phyloP scores from a whole-genome alignment of 2,797 vertebrate species.

The Poecile montanus region DNA sequence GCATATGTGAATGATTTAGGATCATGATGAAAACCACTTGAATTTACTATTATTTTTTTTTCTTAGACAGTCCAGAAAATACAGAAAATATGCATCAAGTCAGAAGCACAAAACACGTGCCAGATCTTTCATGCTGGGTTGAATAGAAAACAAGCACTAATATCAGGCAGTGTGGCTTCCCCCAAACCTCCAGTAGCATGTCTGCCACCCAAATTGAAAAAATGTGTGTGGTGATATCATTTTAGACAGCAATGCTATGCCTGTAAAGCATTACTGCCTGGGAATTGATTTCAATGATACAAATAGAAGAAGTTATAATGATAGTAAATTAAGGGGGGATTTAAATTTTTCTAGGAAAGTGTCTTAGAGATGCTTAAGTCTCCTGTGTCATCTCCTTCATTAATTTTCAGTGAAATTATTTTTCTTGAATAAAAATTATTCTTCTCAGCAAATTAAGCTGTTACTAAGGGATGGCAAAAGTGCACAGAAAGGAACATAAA shows the following conservation, averaged over 20 bases:
- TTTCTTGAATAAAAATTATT: slow-evolving; percentile 19
- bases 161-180: background rate
- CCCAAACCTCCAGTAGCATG: slow-evolving; percentile 2
- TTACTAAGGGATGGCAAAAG: slow-evolving; percentile 4
- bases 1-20: slow-evolving; percentile 6
- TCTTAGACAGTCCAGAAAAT: background rate
- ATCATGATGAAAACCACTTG: slow-evolving; percentile 25
- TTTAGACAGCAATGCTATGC: slow-evolving; percentile 7
- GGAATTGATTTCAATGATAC: slow-evolving; percentile 29
- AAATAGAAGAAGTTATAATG: slow-evolving; percentile 16
- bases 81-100: background rate
- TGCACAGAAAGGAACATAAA: background rate
- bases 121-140: background rate
- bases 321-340: background rate
- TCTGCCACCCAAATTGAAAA: slow-evolving; percentile 29
- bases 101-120: background rate
- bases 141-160: slow-evolving; percentile 10
- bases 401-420: slow-evolving; percentile 42
- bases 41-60: background rate
- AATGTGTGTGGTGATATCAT: background rate
- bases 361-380: background rate
- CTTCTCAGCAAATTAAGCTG: slow-evolving; percentile 11
- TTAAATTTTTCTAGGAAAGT: background rate
- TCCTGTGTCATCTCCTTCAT: slow-evolving; percentile 28
- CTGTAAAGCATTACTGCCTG: slow-evolving; percentile 35